Evolutionary conservation across 2,113 vertebrate species (phyloP).

Genomic region (Clupea harengus): DNA sequence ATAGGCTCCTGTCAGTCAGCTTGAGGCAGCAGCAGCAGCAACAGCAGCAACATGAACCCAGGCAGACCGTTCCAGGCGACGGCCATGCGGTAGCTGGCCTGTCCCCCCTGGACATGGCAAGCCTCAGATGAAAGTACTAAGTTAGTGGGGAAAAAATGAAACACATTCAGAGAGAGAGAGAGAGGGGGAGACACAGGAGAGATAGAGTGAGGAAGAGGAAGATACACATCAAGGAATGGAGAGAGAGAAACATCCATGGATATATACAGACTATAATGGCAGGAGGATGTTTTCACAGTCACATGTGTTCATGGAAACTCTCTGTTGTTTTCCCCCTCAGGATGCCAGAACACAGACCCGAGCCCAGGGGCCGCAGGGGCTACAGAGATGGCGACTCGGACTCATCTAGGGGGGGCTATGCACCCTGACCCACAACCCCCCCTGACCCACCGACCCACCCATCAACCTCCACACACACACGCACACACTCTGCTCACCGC

Average conservation of each 20-base stretch:
- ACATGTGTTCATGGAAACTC: neutral
- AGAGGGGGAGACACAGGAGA: neutral
- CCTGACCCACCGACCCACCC: neutral
- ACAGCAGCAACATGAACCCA: neutral
- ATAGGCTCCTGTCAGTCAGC: neutral
- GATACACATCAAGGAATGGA: neutral
- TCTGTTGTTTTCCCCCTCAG: constrained; percentile 43
- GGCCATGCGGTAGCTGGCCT: neutral
- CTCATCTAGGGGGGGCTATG: constrained; percentile 62
- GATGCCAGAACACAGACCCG: constrained; percentile 63
- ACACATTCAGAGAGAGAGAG: neutral
- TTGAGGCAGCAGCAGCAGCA: neutral
- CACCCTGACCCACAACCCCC: constrained; percentile 62
- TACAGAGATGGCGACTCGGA: constrained; percentile 62
- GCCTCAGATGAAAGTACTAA: neutral
- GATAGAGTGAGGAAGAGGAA: neutral
- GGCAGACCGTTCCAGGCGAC: neutral
- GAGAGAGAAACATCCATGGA: neutral
- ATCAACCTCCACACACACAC: neutral
- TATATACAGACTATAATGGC: neutral
- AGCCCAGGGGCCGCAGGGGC: constrained; percentile 55
- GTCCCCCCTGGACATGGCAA: neutral
- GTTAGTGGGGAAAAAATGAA: neutral
- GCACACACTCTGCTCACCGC: neutral
- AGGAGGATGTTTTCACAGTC: neutral